Evolutionary conservation across 1,140 invertebrate species (phyloP).

Genomic region (Alviniconcha marisindica): DNA sequence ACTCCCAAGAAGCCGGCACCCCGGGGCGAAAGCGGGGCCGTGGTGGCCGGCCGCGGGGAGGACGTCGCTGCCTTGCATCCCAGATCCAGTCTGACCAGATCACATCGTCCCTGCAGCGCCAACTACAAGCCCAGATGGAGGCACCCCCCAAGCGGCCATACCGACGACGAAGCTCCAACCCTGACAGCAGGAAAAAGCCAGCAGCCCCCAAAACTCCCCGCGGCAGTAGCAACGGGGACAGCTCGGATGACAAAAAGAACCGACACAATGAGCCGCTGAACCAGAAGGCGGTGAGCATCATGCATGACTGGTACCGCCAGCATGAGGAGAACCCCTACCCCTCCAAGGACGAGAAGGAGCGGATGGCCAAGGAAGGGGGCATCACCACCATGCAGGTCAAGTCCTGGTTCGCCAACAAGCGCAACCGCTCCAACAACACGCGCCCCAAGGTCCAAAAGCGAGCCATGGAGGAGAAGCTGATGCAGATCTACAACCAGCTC

Average conservation of each 20-base stretch:
- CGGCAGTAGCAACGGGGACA: background rate
- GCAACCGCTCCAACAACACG: constrained; percentile 73
- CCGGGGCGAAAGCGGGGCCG: background rate
- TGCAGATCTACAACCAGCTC: constrained; percentile 66
- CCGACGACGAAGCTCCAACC: background rate
- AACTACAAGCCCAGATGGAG: background rate
- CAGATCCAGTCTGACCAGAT: constrained; percentile 52
- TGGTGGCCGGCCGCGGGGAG: background rate
- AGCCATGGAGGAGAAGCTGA: constrained; percentile 64
- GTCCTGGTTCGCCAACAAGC: constrained; percentile 74
- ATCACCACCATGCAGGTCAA: constrained; percentile 70
- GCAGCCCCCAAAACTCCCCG: background rate
- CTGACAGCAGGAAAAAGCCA: background rate
- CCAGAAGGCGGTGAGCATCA: constrained; percentile 60
- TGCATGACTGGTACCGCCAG: constrained; percentile 68
- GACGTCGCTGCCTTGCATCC: background rate
- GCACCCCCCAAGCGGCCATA: constrained; percentile 7
- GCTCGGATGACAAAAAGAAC: background rate
- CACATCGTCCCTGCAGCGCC: constrained; percentile 33
- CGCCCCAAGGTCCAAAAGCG: constrained; percentile 71
- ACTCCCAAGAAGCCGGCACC: background rate
- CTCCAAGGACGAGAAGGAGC: constrained; percentile 65
- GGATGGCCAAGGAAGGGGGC: constrained; percentile 64
- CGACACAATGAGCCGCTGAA: constrained; percentile 70
- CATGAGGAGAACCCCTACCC: constrained; percentile 72